phyloP scores from a whole-genome alignment of 2,113 vertebrate genomes.

The Colossoma macropomum region DNA sequence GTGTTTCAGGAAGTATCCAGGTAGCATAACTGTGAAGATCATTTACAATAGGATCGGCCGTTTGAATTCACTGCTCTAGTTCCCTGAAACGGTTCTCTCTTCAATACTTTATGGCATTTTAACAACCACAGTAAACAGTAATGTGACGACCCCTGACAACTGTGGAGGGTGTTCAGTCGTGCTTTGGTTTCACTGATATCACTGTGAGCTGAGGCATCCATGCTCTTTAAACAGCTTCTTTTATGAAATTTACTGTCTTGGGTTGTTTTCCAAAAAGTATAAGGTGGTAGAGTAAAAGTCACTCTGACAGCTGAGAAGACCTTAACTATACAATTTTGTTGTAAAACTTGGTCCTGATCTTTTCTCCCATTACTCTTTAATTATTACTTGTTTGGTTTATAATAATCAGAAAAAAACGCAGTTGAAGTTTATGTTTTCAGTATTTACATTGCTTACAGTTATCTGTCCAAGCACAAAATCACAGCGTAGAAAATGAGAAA shows the following conservation, averaged over 20 bases:
- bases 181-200: background rate
- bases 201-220: background rate
- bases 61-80: background rate
- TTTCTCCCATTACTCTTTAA: too few species aligned
- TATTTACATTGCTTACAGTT: too few species aligned
- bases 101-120: background rate
- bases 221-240: background rate
- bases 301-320: background rate
- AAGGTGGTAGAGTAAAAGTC: background rate
- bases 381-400: too few species aligned
- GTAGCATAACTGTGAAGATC: background rate
- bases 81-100: background rate
- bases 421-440: too few species aligned
- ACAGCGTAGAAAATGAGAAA: background rate
- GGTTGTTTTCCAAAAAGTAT: background rate
- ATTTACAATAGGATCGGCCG: background rate
- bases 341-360: too few species aligned
- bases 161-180: background rate
- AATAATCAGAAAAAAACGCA: too few species aligned
- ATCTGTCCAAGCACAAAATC: conserved; percentile 6
- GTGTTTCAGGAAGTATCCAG: background rate
- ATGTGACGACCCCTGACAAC: background rate
- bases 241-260: background rate
- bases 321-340: background rate
- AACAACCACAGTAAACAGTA: background rate